These are phyloP conservation scores for Heliornis fulica DNA, from an alignment of 2,113 vertebrate genomes.

Conservation along the genomic window DNA sequence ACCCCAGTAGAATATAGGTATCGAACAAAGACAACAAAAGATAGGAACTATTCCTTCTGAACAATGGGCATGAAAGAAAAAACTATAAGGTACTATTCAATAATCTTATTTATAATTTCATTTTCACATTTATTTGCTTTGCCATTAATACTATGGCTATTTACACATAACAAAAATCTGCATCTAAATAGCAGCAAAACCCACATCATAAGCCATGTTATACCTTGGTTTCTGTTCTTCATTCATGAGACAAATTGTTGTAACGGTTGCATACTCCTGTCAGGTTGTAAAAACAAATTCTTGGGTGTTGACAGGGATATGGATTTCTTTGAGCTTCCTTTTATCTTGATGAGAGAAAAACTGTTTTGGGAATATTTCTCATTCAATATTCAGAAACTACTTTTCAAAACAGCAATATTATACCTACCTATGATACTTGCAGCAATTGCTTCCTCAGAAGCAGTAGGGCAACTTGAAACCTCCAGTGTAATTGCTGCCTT, in stretches of 20 bases:
- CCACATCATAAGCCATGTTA: background rate
- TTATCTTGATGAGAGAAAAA: background rate
- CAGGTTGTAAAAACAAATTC: background rate
- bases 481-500: background rate
- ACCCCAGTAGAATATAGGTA: no score
- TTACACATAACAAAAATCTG: background rate
- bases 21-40: background rate
- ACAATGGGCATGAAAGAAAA: background rate
- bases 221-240: background rate
- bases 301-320: background rate
- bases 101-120: background rate
- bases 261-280: background rate
- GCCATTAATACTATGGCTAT: background rate
- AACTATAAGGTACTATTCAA: background rate
- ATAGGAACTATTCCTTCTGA: background rate
- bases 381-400: slow-evolving; percentile 17
- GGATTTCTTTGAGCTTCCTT: background rate
- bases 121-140: background rate
- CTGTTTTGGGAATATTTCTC: background rate
- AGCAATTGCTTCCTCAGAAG: background rate
- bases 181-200: background rate
- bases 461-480: background rate
- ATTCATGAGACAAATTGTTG: background rate
- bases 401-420: background rate
- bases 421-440: background rate